Percentiles rank a stretch among this genome's conserved stretches.
Conservation (phyloP, 2,113 vertebrate species). For the Apodemus sylvaticus region DNA sequence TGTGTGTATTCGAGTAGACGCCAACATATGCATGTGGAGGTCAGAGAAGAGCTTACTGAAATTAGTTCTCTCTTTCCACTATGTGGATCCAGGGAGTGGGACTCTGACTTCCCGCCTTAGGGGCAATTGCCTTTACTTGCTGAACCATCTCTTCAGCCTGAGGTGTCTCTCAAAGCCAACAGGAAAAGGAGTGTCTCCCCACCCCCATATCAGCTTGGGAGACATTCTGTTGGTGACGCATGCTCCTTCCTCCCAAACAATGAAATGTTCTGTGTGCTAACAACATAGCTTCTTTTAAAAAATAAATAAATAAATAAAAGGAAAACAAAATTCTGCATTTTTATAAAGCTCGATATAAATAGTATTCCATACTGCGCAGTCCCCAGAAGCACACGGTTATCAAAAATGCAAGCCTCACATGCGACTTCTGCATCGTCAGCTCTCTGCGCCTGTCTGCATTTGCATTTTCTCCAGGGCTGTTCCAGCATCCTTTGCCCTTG, state of each 20-base stretch:
- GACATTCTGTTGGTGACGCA: neutral
- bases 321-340: conserved; percentile 88
- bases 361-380: neutral
- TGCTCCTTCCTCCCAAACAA: neutral
- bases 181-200: neutral
- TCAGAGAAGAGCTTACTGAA: neutral
- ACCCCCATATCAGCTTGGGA: neutral
- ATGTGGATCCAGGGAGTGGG: neutral
- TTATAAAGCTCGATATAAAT: conserved; percentile 87
- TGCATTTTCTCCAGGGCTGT: neutral
- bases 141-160: neutral
- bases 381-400: neutral
- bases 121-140: neutral
- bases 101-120: neutral
- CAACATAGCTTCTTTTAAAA: conserved; percentile 53
- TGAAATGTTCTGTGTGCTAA: neutral
- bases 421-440: neutral
- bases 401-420: neutral
- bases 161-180: neutral
- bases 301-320: conserved; percentile 56
- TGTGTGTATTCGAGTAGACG: neutral
- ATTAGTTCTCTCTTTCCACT: neutral
- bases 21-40: neutral
- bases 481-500: neutral
- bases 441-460: neutral